These are phyloP conservation scores for Himalopsyche tibetana DNA, from an alignment of 2,888 invertebrate species.

Conservation along the genomic window DNA sequence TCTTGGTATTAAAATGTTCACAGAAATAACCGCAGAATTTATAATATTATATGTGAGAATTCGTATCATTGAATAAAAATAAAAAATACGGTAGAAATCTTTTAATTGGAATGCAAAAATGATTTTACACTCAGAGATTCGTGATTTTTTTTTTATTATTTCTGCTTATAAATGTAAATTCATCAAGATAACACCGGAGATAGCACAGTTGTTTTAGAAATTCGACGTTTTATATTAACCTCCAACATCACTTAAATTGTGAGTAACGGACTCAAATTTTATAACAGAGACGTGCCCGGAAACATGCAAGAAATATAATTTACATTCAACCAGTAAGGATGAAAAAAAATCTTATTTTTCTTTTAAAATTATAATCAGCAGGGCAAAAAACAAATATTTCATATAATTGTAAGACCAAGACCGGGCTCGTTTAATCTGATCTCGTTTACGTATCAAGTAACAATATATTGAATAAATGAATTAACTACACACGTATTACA, in stretches of 20 bases:
- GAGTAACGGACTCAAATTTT: constrained; percentile 6
- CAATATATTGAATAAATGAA: too few relatives aligned
- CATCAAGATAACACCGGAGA: constrained; percentile 27
- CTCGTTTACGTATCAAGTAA: too few relatives aligned
- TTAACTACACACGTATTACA: too few relatives aligned
- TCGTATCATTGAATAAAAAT: not conserved
- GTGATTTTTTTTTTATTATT: constrained; percentile 6
- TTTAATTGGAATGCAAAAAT: constrained; percentile 23
- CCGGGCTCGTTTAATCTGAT: too few relatives aligned
- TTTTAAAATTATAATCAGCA: too few relatives aligned
- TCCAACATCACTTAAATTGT: constrained; percentile 20
- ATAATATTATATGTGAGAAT: not conserved
- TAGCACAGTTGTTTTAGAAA: constrained; percentile 19
- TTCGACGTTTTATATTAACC: constrained; percentile 25
- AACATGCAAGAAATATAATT: not conserved
- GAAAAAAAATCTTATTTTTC: too few relatives aligned
- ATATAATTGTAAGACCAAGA: too few relatives aligned
- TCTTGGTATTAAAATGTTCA: not conserved
- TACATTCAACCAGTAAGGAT: too few relatives aligned
- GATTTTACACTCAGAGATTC: constrained; percentile 1
- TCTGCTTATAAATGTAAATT: constrained; percentile 1
- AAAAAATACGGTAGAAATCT: not conserved
- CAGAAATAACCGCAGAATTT: not conserved
- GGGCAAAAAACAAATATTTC: too few relatives aligned
- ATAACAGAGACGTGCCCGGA: not conserved